phyloP scores from a whole-genome alignment of 64 coral and sea anemone genomes.

The Stylophora pistillata region DNA sequence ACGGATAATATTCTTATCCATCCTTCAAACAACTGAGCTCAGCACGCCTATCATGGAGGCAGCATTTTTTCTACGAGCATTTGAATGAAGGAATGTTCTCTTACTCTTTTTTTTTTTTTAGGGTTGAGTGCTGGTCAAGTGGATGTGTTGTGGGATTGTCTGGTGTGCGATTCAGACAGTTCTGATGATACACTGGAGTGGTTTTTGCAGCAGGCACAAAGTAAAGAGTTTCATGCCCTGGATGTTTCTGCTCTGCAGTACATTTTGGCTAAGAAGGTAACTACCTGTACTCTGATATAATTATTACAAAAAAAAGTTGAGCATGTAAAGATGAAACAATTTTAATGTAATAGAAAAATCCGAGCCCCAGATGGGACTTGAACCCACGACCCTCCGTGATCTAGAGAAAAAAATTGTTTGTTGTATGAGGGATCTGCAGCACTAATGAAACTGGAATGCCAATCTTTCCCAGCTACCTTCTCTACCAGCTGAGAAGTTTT shows the following conservation, averaged over 20 bases:
- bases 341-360: no score
- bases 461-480: slow-evolving; percentile 67
- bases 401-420: neutral
- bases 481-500: slow-evolving; percentile 75
- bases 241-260: slow-evolving; percentile 83
- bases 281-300: neutral
- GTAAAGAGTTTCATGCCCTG: slow-evolving; percentile 93
- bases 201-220: slow-evolving; percentile 97
- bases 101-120: neutral
- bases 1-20: no score
- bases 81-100: no score
- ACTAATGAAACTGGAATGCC: neutral
- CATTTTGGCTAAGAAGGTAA: slow-evolving; percentile 94
- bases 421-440: neutral
- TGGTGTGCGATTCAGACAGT: slow-evolving; percentile 74
- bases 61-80: no score
- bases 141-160: slow-evolving; percentile 84
- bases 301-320: neutral
- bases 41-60: no score
- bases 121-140: slow-evolving; percentile 85
- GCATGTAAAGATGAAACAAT: neutral
- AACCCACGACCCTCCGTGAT: no score
- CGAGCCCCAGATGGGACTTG: no score
- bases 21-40: no score
- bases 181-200: slow-evolving; percentile 94